These are phyloP conservation scores for Pristionchus arcanus DNA, from an alignment of 2,888 invertebrate genomes.

Conservation along the genomic window DNA sequence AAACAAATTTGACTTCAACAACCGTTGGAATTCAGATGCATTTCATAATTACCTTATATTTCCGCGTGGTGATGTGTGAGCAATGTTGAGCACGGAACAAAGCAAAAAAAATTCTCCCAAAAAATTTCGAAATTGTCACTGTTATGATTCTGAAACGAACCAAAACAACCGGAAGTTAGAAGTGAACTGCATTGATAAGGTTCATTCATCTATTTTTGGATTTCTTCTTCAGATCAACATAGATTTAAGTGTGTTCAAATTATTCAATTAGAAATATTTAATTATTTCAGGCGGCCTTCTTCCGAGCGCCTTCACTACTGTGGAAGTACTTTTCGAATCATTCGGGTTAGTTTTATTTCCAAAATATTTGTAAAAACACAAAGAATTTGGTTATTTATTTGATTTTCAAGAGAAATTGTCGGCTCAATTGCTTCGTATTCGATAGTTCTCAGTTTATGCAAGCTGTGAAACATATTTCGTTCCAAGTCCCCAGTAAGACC, in stretches of 20 bases:
- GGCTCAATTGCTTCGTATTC: too few relatives aligned
- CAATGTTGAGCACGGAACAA: too few relatives aligned
- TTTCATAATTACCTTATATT: too few relatives aligned
- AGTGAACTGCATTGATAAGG: not conserved
- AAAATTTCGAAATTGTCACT: not conserved
- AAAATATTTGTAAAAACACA: not conserved
- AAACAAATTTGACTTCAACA: too few relatives aligned
- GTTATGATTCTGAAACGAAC: not conserved
- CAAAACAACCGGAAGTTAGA: not conserved
- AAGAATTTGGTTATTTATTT: not conserved
- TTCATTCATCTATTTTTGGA: not conserved
- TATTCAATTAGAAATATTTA: conserved; percentile 10
- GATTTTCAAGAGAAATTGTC: too few relatives aligned
- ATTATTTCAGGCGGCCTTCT: conserved; percentile 71
- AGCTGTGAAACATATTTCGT: too few relatives aligned
- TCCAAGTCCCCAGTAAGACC: too few relatives aligned
- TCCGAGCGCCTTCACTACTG: conserved; percentile 74
- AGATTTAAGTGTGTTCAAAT: not conserved
- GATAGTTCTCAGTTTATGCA: too few relatives aligned
- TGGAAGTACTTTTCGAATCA: conserved; percentile 76
- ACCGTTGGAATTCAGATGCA: too few relatives aligned
- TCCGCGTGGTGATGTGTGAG: too few relatives aligned
- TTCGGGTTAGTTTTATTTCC: conserved; percentile 66
- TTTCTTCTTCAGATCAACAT: not conserved
- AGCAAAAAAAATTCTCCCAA: not conserved